These are phyloP conservation scores for Ramphastos sulfuratus DNA, from an alignment of 2,113 vertebrate species.

Conservation along the genomic window DNA sequence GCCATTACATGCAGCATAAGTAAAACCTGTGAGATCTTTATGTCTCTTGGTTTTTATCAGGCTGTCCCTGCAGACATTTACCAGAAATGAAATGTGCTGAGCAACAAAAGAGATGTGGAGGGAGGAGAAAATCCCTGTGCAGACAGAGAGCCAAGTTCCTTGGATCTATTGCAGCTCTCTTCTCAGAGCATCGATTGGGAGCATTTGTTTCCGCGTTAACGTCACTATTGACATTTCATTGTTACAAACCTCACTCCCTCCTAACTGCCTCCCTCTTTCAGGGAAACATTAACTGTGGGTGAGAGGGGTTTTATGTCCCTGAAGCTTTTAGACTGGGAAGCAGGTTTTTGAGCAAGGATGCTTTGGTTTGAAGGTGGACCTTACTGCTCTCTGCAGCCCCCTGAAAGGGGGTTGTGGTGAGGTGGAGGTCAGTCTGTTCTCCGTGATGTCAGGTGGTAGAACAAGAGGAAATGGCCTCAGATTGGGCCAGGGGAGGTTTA, in stretches of 20 bases:
- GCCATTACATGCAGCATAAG: not conserved
- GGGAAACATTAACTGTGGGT: not conserved
- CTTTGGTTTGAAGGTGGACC: too few relatives aligned
- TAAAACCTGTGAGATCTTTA: not conserved
- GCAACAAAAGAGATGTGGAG: not conserved
- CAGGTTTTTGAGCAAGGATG: not conserved
- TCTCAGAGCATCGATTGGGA: not conserved
- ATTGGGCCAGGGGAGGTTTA: too few relatives aligned
- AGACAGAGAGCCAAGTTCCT: not conserved
- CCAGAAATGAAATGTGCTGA: not conserved
- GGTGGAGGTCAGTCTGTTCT: too few relatives aligned
- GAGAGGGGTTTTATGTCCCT: not conserved
- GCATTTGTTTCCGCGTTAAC: not conserved
- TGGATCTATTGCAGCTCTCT: not conserved
- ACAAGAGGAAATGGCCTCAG: too few relatives aligned
- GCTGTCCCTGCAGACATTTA: not conserved
- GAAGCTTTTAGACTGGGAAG: not conserved
- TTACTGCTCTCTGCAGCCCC: too few relatives aligned
- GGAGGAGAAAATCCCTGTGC: not conserved
- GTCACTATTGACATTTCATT: constrained; percentile 3
- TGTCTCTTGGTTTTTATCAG: not conserved
- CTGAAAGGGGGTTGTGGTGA: too few relatives aligned
- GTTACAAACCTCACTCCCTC: not conserved
- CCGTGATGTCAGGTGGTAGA: too few relatives aligned
- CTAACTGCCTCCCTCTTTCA: not conserved